Evolutionary conservation across 2,888 invertebrate species (phyloP).

Genomic region (Orchesellides sinensis): DNA sequence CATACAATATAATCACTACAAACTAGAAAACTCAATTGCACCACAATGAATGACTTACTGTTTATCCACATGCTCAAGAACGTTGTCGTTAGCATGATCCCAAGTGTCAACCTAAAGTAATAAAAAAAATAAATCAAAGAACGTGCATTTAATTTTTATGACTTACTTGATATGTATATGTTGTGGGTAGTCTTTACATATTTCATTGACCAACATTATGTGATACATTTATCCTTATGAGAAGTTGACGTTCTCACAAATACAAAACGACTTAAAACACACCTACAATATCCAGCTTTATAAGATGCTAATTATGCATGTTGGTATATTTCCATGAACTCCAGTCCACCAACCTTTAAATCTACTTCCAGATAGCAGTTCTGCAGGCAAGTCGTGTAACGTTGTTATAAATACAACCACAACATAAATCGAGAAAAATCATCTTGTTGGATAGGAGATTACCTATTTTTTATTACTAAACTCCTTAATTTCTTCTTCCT

Average conservation of each 20-base stretch:
- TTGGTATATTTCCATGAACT: not conserved
- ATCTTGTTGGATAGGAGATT: too few relatives aligned
- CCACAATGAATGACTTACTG: conserved; percentile 44
- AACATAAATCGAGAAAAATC: not conserved
- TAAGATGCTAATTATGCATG: not conserved
- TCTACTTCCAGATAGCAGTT: not conserved
- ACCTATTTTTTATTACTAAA: too few relatives aligned
- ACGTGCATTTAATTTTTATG: conserved; percentile 74
- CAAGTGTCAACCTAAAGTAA: conserved; percentile 52
- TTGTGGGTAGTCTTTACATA: too few relatives aligned
- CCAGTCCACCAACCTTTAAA: not conserved
- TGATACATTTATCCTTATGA: too few relatives aligned
- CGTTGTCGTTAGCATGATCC: conserved; percentile 66
- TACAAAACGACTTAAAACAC: too few relatives aligned
- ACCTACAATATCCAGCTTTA: too few relatives aligned
- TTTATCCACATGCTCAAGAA: conserved; percentile 95
- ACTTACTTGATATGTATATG: too few relatives aligned
- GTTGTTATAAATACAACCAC: not conserved
- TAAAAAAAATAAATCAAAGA: not conserved
- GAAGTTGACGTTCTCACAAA: too few relatives aligned
- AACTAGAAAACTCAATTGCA: too few relatives aligned
- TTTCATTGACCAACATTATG: too few relatives aligned
- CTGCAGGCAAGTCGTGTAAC: not conserved
- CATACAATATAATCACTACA: too few relatives aligned
- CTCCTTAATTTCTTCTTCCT: too few relatives aligned